Percentiles rank a stretch among this genome's conserved stretches.
phyloP scores from a whole-genome alignment of 2,888 invertebrate genomes.

The Clostera curtula region DNA sequence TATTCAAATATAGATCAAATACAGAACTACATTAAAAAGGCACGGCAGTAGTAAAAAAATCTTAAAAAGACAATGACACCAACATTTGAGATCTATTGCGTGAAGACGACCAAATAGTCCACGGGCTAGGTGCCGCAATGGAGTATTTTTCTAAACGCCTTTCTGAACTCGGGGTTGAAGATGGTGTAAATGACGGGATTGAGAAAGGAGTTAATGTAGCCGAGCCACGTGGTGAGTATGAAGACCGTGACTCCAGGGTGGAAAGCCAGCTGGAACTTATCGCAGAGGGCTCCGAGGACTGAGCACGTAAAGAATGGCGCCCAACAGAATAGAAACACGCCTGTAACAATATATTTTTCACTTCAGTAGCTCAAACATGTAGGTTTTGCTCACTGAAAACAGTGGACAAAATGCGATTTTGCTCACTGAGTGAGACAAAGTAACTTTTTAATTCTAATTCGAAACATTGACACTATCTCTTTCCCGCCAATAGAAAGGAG shows the following conservation, averaged over 20 bases:
- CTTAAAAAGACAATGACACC: conserved; percentile 6
- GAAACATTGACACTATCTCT: too few species aligned
- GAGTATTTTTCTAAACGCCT: conserved; percentile 97
- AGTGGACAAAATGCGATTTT: too few species aligned
- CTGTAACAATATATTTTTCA: conserved; percentile 67
- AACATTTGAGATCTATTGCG: conserved; percentile 39
- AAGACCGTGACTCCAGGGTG: conserved; percentile 92
- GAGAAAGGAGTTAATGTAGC: conserved; percentile 97
- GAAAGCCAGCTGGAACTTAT: conserved; percentile 85
- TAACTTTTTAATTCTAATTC: too few species aligned
- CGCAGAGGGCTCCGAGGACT: conserved; percentile 97
- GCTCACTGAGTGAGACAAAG: too few species aligned
- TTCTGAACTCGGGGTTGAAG: conserved; percentile 97
- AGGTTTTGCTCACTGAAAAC: too few species aligned
- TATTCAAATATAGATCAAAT: too few species aligned
- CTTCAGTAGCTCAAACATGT: background rate
- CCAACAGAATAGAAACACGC: conserved; percentile 98
- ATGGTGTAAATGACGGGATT: conserved; percentile 96
- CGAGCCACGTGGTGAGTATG: conserved; percentile 97
- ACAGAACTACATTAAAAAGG: too few species aligned
- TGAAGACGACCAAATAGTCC: conserved; percentile 63
- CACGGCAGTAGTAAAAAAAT: too few species aligned
- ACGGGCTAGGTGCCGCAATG: conserved; percentile 76
- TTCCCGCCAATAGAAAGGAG: too few species aligned
- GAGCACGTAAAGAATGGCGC: conserved; percentile 99